Conservation (phyloP, 35 echinoderm and acorn worm species). For the Holothuria glaberrima region DNA sequence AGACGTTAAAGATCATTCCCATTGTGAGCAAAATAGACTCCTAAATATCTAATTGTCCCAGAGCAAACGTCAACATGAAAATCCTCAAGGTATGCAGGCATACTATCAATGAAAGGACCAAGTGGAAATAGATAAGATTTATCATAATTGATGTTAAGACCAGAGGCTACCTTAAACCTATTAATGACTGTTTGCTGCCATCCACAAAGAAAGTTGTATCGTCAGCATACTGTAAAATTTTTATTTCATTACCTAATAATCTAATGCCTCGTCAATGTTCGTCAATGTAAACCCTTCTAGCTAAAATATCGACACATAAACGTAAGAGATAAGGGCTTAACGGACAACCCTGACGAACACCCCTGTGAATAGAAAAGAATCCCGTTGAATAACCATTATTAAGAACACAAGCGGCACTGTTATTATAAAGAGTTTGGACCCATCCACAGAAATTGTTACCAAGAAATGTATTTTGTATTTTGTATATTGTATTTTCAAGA, state of each 20-base stretch:
- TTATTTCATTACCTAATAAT: constrained; percentile 9
- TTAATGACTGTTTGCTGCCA: constrained; percentile 12
- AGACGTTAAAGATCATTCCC: constrained; percentile 32
- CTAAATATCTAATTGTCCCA: constrained; percentile 47
- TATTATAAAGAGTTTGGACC: neutral
- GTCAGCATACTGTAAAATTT: constrained; percentile 1
- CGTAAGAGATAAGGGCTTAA: constrained; percentile 6
- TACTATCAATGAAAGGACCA: constrained; percentile 6
- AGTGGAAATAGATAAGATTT: constrained; percentile 50
- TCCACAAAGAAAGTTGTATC: constrained; percentile 17
- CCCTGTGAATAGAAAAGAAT: constrained; percentile 14
- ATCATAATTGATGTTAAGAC: constrained; percentile 64
- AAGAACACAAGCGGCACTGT: constrained; percentile 24
- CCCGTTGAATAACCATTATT: constrained; percentile 6
- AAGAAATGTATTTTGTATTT: no score
- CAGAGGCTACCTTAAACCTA: constrained; percentile 33
- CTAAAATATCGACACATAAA: constrained; percentile 25
- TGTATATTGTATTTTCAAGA: neutral
- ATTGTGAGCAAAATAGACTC: constrained; percentile 38
- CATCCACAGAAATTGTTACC: no score
- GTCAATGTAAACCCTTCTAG: neutral
- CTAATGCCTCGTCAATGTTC: neutral
- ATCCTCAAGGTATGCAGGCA: neutral
- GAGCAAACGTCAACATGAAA: constrained; percentile 18
- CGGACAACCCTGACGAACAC: constrained; percentile 19